These are phyloP conservation scores for Corvus moneduloides DNA, from an alignment of 2,113 vertebrate genomes.

Conservation along the genomic window DNA sequence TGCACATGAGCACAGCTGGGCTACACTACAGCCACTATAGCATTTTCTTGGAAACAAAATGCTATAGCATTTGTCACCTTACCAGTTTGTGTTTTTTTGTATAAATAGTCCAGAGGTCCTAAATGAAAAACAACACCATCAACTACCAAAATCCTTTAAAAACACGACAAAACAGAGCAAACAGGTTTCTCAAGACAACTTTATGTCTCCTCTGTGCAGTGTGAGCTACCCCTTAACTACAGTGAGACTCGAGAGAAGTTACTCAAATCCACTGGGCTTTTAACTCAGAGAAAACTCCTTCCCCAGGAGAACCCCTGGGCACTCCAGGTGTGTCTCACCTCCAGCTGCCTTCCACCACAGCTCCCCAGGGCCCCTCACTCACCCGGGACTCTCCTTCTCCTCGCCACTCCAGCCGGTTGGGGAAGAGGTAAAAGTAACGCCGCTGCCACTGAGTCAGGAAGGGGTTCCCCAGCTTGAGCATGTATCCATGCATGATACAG, in stretches of 20 bases:
- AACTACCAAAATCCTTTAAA: neutral
- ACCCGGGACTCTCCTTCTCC: constrained; percentile 95
- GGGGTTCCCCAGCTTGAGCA: constrained; percentile 95
- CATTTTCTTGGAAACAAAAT: constrained; percentile 11
- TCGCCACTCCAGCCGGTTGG: constrained; percentile 96
- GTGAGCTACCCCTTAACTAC: neutral
- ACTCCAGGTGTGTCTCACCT: neutral
- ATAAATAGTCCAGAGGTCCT: constrained; percentile 82
- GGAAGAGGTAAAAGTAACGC: constrained; percentile 97
- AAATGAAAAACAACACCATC: constrained; percentile 59
- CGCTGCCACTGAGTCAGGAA: constrained; percentile 98
- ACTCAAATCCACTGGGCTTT: neutral
- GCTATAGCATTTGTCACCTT: constrained; percentile 63
- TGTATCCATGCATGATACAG: constrained; percentile 96
- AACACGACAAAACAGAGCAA: neutral
- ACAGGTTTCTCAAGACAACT: neutral
- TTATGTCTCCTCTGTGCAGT: accelerated
- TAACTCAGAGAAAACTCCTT: neutral
- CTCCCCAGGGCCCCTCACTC: constrained; percentile 34
- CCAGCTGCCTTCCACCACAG: neutral
- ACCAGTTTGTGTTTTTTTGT: constrained; percentile 78
- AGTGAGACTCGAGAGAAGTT: accelerated
- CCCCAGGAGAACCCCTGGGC: neutral
- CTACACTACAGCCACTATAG: constrained; percentile 40
- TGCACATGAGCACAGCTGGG: neutral